These are phyloP conservation scores for Montipora capricornis DNA, from an alignment of 64 coral and sea anemone species.

Conservation along the genomic window DNA sequence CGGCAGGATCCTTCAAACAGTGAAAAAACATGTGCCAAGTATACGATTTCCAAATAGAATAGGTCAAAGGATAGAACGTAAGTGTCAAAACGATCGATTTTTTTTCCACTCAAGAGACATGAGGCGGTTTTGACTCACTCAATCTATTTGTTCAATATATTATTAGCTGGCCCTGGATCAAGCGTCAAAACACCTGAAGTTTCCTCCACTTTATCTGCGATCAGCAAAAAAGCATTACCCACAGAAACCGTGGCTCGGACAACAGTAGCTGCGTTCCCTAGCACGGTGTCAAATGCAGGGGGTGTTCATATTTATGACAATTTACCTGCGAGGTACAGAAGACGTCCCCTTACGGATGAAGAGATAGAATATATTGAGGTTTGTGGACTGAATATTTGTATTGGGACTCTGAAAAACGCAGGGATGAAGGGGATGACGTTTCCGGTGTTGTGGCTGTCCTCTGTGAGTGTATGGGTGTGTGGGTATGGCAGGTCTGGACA, in stretches of 20 bases:
- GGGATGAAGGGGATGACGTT: no score
- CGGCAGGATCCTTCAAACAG: conserved; percentile 62
- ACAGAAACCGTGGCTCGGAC: conserved; percentile 1
- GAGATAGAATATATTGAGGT: conserved; percentile 96
- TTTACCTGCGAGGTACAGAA: conserved; percentile 83
- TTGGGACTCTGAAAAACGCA: no score
- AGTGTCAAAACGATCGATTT: not conserved
- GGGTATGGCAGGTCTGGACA: no score
- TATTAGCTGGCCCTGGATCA: not conserved
- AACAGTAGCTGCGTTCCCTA: not conserved
- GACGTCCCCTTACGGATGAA: conserved; percentile 59
- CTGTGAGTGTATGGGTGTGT: no score
- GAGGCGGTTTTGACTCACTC: not conserved
- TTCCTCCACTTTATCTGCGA: conserved; percentile 39
- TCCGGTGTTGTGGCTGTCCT: no score
- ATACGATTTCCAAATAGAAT: conserved; percentile 85
- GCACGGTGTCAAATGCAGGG: not conserved
- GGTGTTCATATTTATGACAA: conserved; percentile 17
- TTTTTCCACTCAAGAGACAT: no score
- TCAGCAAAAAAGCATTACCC: conserved; percentile 22
- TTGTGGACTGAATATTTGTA: not conserved
- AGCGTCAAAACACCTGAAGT: conserved; percentile 35
- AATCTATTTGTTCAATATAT: not conserved
- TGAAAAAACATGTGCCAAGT: conserved; percentile 78
- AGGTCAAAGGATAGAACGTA: conserved; percentile 60